Evolutionary conservation across 2,797 vertebrate species (phyloP).

Genomic region (Trematomus bernacchii): DNA sequence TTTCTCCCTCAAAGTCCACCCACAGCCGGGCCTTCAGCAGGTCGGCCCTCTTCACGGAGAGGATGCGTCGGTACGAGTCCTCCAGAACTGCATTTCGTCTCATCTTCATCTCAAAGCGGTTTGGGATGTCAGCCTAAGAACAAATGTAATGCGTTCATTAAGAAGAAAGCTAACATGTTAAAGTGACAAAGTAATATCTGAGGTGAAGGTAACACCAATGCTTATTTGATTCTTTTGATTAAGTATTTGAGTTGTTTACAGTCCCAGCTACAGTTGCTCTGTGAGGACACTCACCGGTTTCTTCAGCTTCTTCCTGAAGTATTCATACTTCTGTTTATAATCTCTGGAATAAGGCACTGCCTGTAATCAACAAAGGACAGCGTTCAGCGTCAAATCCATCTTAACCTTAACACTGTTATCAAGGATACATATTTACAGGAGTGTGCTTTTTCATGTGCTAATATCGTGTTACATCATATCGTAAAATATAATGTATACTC

Average conservation of each 20-base stretch:
- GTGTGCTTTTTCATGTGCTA: neutral
- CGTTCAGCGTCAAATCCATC: slow-evolving; percentile 26
- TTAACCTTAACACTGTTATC: neutral
- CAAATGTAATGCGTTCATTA: neutral
- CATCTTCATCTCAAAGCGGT: slow-evolving; percentile 96
- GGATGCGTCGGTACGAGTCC: slow-evolving; percentile 95
- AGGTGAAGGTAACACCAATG: neutral
- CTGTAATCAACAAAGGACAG: slow-evolving; percentile 74
- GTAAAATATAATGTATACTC: slow-evolving; percentile 48
- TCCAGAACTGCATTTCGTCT: slow-evolving; percentile 91
- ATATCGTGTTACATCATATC: slow-evolving; percentile 13
- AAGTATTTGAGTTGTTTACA: neutral
- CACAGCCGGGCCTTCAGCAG: slow-evolving; percentile 96
- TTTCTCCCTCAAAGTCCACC: slow-evolving; percentile 98
- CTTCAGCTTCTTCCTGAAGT: slow-evolving; percentile 96
- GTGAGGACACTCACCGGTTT: slow-evolving; percentile 89
- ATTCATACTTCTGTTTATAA: slow-evolving; percentile 98
- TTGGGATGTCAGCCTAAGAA: slow-evolving; percentile 93
- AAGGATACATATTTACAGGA: slow-evolving; percentile 10
- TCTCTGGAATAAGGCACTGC: slow-evolving; percentile 99
- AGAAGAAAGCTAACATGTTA: neutral
- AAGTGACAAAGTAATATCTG: neutral
- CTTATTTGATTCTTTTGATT: neutral
- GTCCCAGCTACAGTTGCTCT: neutral
- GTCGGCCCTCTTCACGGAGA: slow-evolving; percentile 92